Base-by-base conservation (phyloP, 2,113 vertebrate genomes). In the Trichechus manatus region DNA sequence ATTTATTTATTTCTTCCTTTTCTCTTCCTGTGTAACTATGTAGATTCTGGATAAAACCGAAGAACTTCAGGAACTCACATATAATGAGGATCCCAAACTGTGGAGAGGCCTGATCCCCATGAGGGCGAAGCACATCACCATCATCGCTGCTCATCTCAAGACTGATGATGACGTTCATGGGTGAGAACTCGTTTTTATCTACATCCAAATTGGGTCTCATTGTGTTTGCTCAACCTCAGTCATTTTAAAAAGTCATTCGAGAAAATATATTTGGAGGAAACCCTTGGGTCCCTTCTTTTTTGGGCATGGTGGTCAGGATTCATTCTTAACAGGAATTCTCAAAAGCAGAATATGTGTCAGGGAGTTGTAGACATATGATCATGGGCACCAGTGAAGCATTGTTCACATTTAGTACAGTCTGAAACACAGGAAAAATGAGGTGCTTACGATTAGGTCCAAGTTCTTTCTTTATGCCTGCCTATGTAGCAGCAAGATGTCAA, bases 31-130 rank as follows among this genome's bases (percentile, higher is more conserved):
- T 93, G 81, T 47, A 78, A 70, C 11, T 75, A 63, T 96, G 39
- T 91, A 98, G 98, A 98, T 98, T 95, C 95, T 98, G 93, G 97
- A 98, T 79, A 96, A 97, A 94, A 98, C 98, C 87, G 97, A 98
- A 98, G 96, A 98, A 87, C 70, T 98, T 50, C 84, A 97, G 91
- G 98, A 97, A 53, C 82, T 97, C 39, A 89, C 97, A 83, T 66
- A 96, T 11, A 96, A 88, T 31, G 98, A 98, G 87, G 97, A 98
- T n/a, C 96, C 97, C n/a, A 88, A 95, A 20, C 56, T 98, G 47
- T 64, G 91, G 39, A 96, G 83, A 96, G 95, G 97, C 66, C n/a
- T 97, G 31, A 92, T 97, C 78, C 96, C 97, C 91, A 97, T 10
- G 96, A 29, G 47, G 7, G 9, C 42, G 13, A 27, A 98, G 90